Percentiles rank a stretch among this genome's conserved stretches.
phyloP scores from a whole-genome alignment of 2,797 vertebrate species.

The Sphaeramia orbicularis region DNA sequence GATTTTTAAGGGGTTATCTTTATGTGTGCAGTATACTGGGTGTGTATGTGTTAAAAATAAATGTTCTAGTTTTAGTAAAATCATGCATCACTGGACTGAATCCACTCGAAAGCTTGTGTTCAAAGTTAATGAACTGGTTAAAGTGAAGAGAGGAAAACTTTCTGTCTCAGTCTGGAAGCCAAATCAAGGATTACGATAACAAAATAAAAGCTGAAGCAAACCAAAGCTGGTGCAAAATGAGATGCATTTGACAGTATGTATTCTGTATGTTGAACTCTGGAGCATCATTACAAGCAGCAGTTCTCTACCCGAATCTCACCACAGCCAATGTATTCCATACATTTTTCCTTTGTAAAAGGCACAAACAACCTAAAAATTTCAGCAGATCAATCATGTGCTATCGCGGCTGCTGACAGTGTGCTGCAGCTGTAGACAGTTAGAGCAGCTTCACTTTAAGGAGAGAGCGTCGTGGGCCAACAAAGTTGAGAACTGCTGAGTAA shows the following conservation, averaged over 20 bases:
- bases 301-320: conserved; percentile 56
- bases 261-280: conserved; percentile 80
- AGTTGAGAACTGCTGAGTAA: conserved; percentile 65
- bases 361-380: too few relatives aligned
- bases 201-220: conserved; percentile 57
- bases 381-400: background rate
- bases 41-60: background rate
- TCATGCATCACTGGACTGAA: conserved; percentile 42
- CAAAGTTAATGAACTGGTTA: conserved; percentile 3
- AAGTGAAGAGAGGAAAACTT: conserved; percentile 2
- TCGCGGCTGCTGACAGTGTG: conserved; percentile 5
- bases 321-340: background rate
- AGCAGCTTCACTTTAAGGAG: conserved; percentile 14
- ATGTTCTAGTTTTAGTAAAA: conserved; percentile 32
- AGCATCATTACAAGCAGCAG: conserved; percentile 21
- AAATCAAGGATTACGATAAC: conserved; percentile 31
- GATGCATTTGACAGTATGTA: conserved; percentile 69
- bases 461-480: conserved; percentile 44
- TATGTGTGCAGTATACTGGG: background rate
- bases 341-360: too few relatives aligned
- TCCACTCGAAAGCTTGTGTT: background rate
- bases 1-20: background rate
- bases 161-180: conserved; percentile 3
- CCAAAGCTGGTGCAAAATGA: conserved; percentile 61
- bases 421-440: background rate